A percentile compares a stretch with the other conserved stretches of the same genome.
Conservation (phyloP, 2,888 invertebrate species). For the Rhorus exstirpatorius region DNA sequence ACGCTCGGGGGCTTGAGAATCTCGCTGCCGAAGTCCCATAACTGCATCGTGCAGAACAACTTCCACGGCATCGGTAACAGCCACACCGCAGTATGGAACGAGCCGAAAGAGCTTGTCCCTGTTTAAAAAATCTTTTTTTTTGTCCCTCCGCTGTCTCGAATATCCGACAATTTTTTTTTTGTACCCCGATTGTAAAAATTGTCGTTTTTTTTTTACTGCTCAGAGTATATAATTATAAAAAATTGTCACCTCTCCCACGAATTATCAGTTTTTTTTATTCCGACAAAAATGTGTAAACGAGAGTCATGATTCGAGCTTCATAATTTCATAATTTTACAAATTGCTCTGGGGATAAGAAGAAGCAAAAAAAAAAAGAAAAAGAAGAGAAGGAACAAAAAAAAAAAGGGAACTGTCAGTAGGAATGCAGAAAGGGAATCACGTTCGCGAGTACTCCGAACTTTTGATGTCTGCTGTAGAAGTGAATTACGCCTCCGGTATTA, state of each 20-base stretch:
- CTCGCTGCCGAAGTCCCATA: slow-evolving; percentile 51
- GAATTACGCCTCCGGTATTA: slow-evolving; percentile 45
- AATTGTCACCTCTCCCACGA: no score
- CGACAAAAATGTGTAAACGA: no score
- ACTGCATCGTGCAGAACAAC: slow-evolving; percentile 33
- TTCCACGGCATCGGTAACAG: slow-evolving; percentile 33
- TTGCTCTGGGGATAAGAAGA: background rate
- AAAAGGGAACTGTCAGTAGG: slow-evolving; percentile 23
- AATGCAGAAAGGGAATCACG: slow-evolving; percentile 58
- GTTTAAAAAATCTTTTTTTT: slow-evolving; percentile 27
- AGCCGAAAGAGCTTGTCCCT: slow-evolving; percentile 4
- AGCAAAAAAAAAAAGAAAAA: background rate
- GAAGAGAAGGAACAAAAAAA: slow-evolving; percentile 10
- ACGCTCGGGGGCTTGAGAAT: slow-evolving; percentile 50
- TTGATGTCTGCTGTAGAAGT: slow-evolving; percentile 27
- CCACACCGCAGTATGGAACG: background rate
- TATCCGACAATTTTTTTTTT: slow-evolving; percentile 10
- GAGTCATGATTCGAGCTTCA: slow-evolving; percentile 39
- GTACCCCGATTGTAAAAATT: no score
- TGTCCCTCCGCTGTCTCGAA: background rate
- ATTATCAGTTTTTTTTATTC: no score
- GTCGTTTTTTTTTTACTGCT: no score
- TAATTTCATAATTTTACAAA: slow-evolving; percentile 35
- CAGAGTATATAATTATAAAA: no score
- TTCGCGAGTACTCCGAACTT: slow-evolving; percentile 58